Conservation (phyloP, 1,140 invertebrate species). For the Drosophila biarmipes region DNA sequence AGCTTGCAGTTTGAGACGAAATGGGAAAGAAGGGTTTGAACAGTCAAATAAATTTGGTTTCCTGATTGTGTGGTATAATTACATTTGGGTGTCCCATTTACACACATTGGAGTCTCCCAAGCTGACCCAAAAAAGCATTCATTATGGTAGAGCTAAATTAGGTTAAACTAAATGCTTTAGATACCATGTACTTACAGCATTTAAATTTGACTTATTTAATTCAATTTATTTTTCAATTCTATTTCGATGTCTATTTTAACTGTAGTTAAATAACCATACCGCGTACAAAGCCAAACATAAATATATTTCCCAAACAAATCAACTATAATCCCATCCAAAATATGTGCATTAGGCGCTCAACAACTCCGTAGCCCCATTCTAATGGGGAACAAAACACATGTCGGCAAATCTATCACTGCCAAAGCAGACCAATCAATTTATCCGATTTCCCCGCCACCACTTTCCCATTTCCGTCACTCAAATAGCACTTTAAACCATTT, state of each 20-base stretch:
- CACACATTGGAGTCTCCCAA: not conserved
- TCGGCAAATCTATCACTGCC: constrained; percentile 16
- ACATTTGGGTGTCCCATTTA: not conserved
- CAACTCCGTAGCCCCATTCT: not conserved
- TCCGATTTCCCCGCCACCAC: constrained; percentile 11
- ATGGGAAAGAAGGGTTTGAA: not conserved
- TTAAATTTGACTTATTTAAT: no score
- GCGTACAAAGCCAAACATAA: not conserved
- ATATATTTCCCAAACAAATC: not conserved
- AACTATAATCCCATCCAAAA: not conserved
- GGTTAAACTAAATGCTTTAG: not conserved
- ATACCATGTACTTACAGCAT: not conserved
- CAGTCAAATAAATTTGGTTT: not conserved
- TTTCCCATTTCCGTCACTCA: constrained; percentile 22
- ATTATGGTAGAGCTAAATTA: no score
- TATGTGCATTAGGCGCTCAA: constrained; percentile 6
- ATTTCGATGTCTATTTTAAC: no score
- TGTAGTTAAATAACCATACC: no score
- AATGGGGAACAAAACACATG: constrained; percentile 12
- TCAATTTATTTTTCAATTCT: no score
- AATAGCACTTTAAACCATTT: constrained; percentile 44
- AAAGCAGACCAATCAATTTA: constrained; percentile 35
- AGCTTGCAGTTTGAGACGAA: constrained; percentile 29
- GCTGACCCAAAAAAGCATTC: no score
- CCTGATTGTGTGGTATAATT: constrained; percentile 3